phyloP scores from a whole-genome alignment of 2,888 invertebrate genomes.

The Macaria notata region DNA sequence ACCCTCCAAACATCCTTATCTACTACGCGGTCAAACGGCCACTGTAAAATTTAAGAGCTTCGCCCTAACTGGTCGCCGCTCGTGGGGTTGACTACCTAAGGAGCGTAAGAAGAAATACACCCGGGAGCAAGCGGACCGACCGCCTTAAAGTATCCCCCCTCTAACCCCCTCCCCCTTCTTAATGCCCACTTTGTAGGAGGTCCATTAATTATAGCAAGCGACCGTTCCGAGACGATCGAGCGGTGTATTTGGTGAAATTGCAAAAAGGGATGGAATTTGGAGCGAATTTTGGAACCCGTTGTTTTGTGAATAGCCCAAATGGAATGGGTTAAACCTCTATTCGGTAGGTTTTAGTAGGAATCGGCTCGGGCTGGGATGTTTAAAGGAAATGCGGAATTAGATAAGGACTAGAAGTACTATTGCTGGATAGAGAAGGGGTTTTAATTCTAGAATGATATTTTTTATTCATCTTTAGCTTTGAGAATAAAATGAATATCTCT shows the following conservation, averaged over 20 bases:
- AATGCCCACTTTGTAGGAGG: slow-evolving; percentile 73
- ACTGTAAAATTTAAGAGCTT: slow-evolving; percentile 57
- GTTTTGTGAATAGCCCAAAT: slow-evolving; percentile 27
- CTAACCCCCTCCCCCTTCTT: slow-evolving; percentile 74
- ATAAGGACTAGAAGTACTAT: no score
- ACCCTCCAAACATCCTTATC: slow-evolving; percentile 33
- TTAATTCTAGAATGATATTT: no score
- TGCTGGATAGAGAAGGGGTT: no score
- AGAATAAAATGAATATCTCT: no score
- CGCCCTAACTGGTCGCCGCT: slow-evolving; percentile 48
- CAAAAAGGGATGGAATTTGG: slow-evolving; percentile 36
- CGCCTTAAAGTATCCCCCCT: slow-evolving; percentile 66
- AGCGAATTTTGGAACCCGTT: slow-evolving; percentile 29
- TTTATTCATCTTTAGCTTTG: no score
- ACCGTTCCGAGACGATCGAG: slow-evolving; percentile 52
- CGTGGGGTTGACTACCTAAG: slow-evolving; percentile 54
- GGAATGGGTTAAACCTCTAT: slow-evolving; percentile 19
- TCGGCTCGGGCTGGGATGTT: slow-evolving; percentile 1
- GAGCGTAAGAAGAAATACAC: slow-evolving; percentile 75
- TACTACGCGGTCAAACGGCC: slow-evolving; percentile 30
- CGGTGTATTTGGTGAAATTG: slow-evolving; percentile 33
- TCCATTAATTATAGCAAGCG: slow-evolving; percentile 71
- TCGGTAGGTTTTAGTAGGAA: slow-evolving; percentile 13
- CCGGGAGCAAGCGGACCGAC: slow-evolving; percentile 32
- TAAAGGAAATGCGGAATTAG: neutral